A percentile compares a stretch with the other conserved stretches of the same genome.
Evolutionary conservation across 2,888 invertebrate species (phyloP).

Genomic region (Agonum fuliginosum): DNA sequence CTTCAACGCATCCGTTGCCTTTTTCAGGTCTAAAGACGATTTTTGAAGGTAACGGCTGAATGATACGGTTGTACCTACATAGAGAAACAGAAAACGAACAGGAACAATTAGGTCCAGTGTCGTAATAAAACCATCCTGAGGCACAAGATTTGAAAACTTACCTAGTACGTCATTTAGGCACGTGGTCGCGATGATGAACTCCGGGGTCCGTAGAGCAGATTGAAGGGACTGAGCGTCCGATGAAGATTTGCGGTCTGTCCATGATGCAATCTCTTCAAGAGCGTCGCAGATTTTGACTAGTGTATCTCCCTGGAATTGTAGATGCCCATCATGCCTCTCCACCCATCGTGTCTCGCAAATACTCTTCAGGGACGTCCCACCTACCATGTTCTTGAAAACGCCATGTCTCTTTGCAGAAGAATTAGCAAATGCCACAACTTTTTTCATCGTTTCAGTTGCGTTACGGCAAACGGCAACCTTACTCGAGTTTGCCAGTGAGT

Average conservation of each 20-base stretch:
- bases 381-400: constrained; percentile 61
- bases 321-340: constrained; percentile 62
- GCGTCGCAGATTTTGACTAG: constrained; percentile 61
- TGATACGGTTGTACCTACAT: constrained; percentile 36
- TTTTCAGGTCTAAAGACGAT: constrained; percentile 63
- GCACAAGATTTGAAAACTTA: no score
- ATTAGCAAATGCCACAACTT: constrained; percentile 63
- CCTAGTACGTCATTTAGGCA: no score
- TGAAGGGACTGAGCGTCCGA: constrained; percentile 61
- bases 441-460: constrained; percentile 63
- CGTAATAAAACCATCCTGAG: background rate
- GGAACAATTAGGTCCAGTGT: background rate
- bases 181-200: no score
- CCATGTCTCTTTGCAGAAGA: constrained; percentile 63
- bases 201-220: background rate
- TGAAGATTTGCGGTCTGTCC: constrained; percentile 63
- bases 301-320: constrained; percentile 62
- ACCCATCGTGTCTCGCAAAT: constrained; percentile 62
- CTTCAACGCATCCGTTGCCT: constrained; percentile 64
- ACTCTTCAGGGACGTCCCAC: constrained; percentile 59
- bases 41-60: constrained; percentile 50
- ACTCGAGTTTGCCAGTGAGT: constrained; percentile 64
- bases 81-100: background rate
- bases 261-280: constrained; percentile 61
- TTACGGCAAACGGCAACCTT: constrained; percentile 63